These are phyloP conservation scores for Pachypeltis micranthus DNA, from an alignment of 1,140 invertebrate genomes.

Conservation along the genomic window DNA sequence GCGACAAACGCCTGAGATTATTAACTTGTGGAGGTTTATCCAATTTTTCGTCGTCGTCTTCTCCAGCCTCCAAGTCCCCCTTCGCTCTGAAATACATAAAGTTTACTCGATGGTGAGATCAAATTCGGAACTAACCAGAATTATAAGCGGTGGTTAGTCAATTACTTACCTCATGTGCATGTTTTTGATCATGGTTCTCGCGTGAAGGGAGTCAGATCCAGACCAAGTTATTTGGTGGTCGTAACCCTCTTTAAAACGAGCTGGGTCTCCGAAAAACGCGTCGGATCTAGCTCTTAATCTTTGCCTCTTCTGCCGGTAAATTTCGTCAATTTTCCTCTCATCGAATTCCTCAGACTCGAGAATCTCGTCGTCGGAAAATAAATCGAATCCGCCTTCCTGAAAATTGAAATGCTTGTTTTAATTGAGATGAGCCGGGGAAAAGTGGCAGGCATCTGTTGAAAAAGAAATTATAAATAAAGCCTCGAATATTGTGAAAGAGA, in stretches of 20 bases:
- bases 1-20: conserved; percentile 26
- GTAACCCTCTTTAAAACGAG: conserved; percentile 34
- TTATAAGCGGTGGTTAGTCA: conserved; percentile 13
- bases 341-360: conserved; percentile 50
- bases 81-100: too few relatives aligned
- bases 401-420: too few relatives aligned
- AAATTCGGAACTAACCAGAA: conserved; percentile 12
- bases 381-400: conserved; percentile 39
- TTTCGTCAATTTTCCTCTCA: conserved; percentile 32
- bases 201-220: conserved; percentile 43
- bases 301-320: conserved; percentile 38
- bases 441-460: too few relatives aligned
- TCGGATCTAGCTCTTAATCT: conserved; percentile 36
- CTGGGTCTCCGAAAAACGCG: conserved; percentile 27
- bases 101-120: too few relatives aligned
- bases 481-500: too few relatives aligned
- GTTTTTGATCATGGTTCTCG: conserved; percentile 40
- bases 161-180: conserved; percentile 28
- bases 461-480: too few relatives aligned
- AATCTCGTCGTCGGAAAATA: conserved; percentile 54
- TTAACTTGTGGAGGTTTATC: conserved; percentile 10
- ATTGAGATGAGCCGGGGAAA: too few relatives aligned
- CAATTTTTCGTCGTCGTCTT: neutral
- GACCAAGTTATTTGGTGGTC: conserved; percentile 56
- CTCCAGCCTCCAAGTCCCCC: neutral